These are phyloP conservation scores for Rattus norvegicus DNA, from an alignment of 2,113 vertebrate genomes.

Conservation along the genomic window GRCr8 NC_086026.1:64278001-64278500, in stretches of 20 bases:
- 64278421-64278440: too few species aligned
- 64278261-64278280: background rate
- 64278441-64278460: too few species aligned
- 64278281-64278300: background rate
- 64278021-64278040: background rate
- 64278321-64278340: background rate
- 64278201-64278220: background rate
- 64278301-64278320: background rate
- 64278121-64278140: background rate
- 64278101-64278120: background rate
- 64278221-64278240: background rate
- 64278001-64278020: background rate
- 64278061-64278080: background rate
- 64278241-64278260: background rate
- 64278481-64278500: too few species aligned
- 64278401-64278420: too few species aligned
- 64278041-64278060: background rate
- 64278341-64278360: background rate
- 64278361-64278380: background rate
- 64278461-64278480: too few species aligned
- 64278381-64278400: background rate
- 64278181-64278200: background rate
- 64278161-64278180: background rate
- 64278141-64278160: background rate
- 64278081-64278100: background rate